Conservation (phyloP, 2,888 invertebrate species). For the Sminthurinus aureus region DNA sequence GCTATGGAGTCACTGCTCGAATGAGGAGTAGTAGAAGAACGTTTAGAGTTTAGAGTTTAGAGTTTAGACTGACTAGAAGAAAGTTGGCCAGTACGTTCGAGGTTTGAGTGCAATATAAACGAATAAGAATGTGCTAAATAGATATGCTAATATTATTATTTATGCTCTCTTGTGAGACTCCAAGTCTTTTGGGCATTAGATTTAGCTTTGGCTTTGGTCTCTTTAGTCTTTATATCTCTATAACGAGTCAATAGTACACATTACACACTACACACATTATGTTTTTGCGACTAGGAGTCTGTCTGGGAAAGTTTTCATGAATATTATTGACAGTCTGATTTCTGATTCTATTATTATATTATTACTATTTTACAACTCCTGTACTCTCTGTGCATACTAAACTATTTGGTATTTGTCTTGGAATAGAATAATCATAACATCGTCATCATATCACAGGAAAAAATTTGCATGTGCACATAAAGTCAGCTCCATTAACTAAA, state of each 20-base stretch:
- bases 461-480: too few relatives aligned
- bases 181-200: not conserved
- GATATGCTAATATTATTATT: slow-evolving; percentile 18
- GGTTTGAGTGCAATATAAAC: slow-evolving; percentile 8
- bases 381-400: too few relatives aligned
- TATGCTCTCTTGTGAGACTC: not conserved
- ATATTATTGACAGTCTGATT: not conserved
- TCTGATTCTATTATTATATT: too few relatives aligned
- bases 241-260: too few relatives aligned
- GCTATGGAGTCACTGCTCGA: not conserved
- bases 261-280: too few relatives aligned
- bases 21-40: not conserved
- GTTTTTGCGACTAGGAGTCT: not conserved
- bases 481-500: too few relatives aligned
- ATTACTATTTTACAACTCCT: too few relatives aligned
- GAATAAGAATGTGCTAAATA: slow-evolving; percentile 5
- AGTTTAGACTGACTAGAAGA: not conserved
- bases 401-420: too few relatives aligned
- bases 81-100: not conserved
- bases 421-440: too few relatives aligned
- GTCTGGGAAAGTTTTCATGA: not conserved
- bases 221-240: too few relatives aligned
- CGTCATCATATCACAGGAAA: too few relatives aligned
- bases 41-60: not conserved
- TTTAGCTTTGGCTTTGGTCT: too few relatives aligned